Evolutionary conservation across 1,140 invertebrate species (phyloP).

Genomic region (Rhagoletis zephyria): DNA sequence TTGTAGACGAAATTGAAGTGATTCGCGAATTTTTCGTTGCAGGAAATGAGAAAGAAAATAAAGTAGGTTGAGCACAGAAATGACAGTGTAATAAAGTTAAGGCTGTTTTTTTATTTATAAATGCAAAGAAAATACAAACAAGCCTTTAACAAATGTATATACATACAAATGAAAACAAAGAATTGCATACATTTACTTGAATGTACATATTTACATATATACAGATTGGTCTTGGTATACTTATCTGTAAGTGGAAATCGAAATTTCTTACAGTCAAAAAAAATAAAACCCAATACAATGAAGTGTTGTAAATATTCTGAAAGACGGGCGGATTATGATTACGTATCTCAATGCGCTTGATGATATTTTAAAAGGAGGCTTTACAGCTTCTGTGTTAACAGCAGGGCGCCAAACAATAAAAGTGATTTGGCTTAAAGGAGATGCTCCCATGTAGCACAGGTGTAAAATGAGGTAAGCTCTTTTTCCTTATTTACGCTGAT

Average conservation of each 20-base stretch:
- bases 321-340: too few relatives aligned
- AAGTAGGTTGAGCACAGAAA: neutral
- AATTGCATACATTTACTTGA: neutral
- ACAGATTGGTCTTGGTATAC: too few relatives aligned
- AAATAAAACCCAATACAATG: too few relatives aligned
- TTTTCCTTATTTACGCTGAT: too few relatives aligned
- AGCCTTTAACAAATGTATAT: neutral
- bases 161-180: neutral
- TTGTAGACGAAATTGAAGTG: constrained; percentile 17
- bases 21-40: neutral
- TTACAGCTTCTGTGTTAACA: too few relatives aligned
- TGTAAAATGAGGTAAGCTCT: too few relatives aligned
- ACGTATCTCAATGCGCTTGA: too few relatives aligned
- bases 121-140: neutral
- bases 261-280: too few relatives aligned
- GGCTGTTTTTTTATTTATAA: neutral
- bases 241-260: too few relatives aligned
- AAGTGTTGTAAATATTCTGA: too few relatives aligned
- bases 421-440: neutral
- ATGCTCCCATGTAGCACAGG: neutral
- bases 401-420: neutral
- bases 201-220: too few relatives aligned
- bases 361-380: too few relatives aligned
- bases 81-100: constrained; percentile 27
- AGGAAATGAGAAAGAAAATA: neutral